These are phyloP conservation scores for Semotilus atromaculatus DNA, from an alignment of 2,797 vertebrate species.

Conservation along the genomic window DNA sequence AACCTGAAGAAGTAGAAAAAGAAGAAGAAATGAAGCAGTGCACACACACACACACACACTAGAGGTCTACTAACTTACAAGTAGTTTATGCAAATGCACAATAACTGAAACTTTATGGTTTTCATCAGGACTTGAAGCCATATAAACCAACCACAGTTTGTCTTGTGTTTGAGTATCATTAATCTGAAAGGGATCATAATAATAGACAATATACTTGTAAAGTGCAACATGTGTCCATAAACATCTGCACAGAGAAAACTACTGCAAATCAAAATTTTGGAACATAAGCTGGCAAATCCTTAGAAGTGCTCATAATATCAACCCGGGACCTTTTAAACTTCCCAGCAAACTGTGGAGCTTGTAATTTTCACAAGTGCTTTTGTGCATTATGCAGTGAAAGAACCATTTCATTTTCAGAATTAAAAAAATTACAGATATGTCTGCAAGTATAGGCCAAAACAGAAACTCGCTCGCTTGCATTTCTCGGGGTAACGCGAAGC, in stretches of 20 bases:
- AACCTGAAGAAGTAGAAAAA: not conserved
- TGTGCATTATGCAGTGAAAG: not conserved
- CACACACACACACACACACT: not conserved
- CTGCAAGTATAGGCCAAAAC: not conserved
- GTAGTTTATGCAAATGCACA: not conserved
- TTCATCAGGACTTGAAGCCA: not conserved
- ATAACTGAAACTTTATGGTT: not conserved
- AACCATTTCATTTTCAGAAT: not conserved
- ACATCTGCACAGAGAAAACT: not conserved
- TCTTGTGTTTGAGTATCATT: not conserved
- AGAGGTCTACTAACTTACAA: not conserved
- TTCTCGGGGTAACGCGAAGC: no score
- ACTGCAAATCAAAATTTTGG: not conserved
- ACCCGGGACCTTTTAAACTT: no score
- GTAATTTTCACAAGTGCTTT: not conserved
- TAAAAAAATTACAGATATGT: not conserved
- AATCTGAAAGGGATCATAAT: not conserved
- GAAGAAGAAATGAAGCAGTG: not conserved
- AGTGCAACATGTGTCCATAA: not conserved
- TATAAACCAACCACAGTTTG: not conserved
- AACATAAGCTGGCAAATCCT: not conserved
- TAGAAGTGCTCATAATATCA: no score
- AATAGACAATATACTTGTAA: not conserved
- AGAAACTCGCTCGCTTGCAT: not conserved
- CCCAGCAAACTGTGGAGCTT: no score